A percentile compares a stretch with the other conserved stretches of the same genome.
Evolutionary conservation across 2,113 vertebrate genomes (phyloP).

Genomic region (Cyanoderma ruficeps): DNA sequence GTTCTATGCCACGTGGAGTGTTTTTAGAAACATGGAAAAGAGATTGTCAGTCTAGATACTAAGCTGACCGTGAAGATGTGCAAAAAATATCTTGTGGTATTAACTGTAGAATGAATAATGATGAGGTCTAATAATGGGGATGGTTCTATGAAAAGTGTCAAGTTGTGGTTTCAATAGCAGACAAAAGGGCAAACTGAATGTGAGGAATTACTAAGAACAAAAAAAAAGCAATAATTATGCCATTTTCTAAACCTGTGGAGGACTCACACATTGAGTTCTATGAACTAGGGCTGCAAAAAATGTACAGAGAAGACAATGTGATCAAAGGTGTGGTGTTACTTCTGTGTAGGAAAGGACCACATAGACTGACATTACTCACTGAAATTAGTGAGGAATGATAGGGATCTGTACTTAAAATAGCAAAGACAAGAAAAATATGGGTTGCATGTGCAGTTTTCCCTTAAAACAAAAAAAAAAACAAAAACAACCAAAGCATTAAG

Average conservation of each 20-base stretch:
- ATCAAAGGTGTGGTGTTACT: neutral
- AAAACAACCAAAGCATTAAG: neutral
- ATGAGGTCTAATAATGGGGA: neutral
- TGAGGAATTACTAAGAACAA: neutral
- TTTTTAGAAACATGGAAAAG: neutral
- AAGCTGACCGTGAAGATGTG: neutral
- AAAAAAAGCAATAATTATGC: neutral
- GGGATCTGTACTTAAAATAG: neutral
- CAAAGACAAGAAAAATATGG: neutral
- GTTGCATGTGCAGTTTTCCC: neutral
- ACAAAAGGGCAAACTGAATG: neutral
- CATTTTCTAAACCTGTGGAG: neutral
- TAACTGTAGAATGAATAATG: neutral
- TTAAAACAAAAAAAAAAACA: neutral
- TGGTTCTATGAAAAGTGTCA: neutral
- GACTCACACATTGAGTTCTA: neutral
- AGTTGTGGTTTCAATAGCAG: neutral
- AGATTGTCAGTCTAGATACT: neutral
- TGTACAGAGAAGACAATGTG: neutral
- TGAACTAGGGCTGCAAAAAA: neutral
- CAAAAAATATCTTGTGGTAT: neutral
- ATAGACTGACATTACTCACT: neutral
- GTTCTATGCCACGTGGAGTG: neutral
- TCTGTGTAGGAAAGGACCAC: neutral
- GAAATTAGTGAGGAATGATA: neutral